Base-by-base conservation (phyloP, 2,888 invertebrate genomes). In the Volucella zonaria region DNA sequence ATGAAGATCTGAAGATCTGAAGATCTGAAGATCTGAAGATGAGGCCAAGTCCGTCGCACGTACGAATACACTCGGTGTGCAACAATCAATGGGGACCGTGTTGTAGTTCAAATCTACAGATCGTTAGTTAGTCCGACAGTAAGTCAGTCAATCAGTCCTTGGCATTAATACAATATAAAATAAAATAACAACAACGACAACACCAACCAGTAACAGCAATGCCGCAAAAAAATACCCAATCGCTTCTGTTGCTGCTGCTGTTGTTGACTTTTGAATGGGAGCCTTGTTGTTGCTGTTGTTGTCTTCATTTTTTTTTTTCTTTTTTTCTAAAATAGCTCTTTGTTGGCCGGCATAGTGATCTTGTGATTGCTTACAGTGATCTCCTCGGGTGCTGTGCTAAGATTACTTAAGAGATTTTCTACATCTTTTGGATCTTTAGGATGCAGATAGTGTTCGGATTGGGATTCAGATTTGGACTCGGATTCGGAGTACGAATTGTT, bases 111-210 rank as follows among this genome's bases (percentile, higher is more conserved):
- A 59, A 58, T 47, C 62, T 47, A n/a, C 40, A 64, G 54, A 62
- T 54, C 73, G 14, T 77, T 51, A 59, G 51, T 52, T 14, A 49
- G 71, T 42, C 54, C 66, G 59, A 54, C 40, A 71, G 66, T 73
- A 61, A 77, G 62, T 31, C 73, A 74, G 73, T 74, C 78, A 82
- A 68, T 68, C 78, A 82, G 73, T 74, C 82, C 78, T 78, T 78
- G 78, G 67, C 59, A 78, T 78, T 81, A 73, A 79, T 66, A 62
- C 43, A 49, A 3, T 66, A 62, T 49, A 49, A 3, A 14, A n/a
- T 12, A 62, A 52, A 58, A 51, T 14, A 23, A 51, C 43, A n/a
- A 8, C 4, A 43, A 1, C 12, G 31, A 31, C 31, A 31, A 4
- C 31, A 31, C 31, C 31, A 31, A 31, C 31, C 31, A 31, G 31